These are phyloP conservation scores for Eupithecia subumbrata DNA, from an alignment of 2,888 invertebrate genomes.

Conservation along the genomic window DNA sequence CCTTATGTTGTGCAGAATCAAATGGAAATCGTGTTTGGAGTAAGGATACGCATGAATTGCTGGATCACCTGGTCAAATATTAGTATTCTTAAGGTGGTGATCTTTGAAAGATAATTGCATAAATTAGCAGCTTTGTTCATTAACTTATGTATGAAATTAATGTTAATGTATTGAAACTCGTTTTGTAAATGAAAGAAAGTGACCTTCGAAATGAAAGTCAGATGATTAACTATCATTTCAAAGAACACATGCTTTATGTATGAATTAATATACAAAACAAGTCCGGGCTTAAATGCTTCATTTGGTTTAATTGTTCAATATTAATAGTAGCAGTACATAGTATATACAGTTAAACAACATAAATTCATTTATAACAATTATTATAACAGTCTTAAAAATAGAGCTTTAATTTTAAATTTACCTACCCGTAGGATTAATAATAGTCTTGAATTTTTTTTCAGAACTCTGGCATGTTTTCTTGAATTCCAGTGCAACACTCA, in stretches of 20 bases:
- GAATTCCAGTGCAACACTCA: constrained; percentile 69
- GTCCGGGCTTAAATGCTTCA: too few species aligned
- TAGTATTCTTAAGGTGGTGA: not conserved
- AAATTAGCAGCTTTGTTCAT: not conserved
- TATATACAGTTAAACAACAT: not conserved
- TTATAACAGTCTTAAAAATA: not conserved
- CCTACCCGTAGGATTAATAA: constrained; percentile 73
- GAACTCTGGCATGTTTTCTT: constrained; percentile 72
- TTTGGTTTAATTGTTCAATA: too few species aligned
- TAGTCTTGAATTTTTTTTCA: constrained; percentile 71
- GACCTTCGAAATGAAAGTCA: too few species aligned
- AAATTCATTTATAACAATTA: not conserved
- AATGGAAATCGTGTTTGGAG: constrained; percentile 78
- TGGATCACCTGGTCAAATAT: constrained; percentile 62
- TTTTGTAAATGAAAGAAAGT: too few species aligned
- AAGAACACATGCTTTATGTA: too few species aligned
- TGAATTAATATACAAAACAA: too few species aligned
- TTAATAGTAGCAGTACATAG: too few species aligned
- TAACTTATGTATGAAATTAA: too few species aligned
- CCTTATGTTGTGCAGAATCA: constrained; percentile 76
- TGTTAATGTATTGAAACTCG: too few species aligned
- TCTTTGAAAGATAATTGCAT: not conserved
- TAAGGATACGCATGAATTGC: constrained; percentile 74
- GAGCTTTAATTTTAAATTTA: not conserved
- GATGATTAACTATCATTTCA: too few species aligned